Conservation (phyloP, 2,888 invertebrate species). For the Nycteola revayana region DNA sequence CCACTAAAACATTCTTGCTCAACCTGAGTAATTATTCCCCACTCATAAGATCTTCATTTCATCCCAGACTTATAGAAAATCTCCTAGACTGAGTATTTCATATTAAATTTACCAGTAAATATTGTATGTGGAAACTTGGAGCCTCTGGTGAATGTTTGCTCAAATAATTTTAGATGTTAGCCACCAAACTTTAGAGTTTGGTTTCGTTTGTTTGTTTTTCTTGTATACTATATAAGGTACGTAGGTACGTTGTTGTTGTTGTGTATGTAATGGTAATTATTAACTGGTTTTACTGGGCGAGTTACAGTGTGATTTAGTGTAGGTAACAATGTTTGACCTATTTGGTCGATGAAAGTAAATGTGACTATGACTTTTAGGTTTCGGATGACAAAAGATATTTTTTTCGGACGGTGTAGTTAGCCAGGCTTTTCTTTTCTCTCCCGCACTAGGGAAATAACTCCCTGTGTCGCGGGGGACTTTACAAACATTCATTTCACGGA, state of each 20-base stretch:
- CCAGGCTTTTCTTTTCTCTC: too few species aligned
- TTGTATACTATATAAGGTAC: conserved; percentile 6
- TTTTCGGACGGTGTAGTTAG: too few species aligned
- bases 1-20: neutral
- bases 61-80: conserved; percentile 10
- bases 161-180: conserved; percentile 10
- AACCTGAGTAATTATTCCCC: neutral
- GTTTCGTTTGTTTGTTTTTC: conserved; percentile 5
- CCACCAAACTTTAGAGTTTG: conserved; percentile 3
- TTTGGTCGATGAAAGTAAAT: neutral
- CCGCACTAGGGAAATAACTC: too few species aligned
- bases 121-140: conserved; percentile 10
- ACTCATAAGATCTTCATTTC: conserved; percentile 4
- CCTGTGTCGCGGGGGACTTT: too few species aligned
- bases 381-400: too few species aligned
- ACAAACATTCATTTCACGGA: too few species aligned
- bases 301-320: conserved; percentile 26
- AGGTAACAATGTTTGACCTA: conserved; percentile 17
- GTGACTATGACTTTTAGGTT: too few species aligned
- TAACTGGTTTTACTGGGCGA: conserved; percentile 34
- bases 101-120: conserved; percentile 24
- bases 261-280: conserved; percentile 32
- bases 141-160: conserved; percentile 1
- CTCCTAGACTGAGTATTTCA: conserved; percentile 13
- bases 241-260: conserved; percentile 9